Conservation (phyloP, 2,888 invertebrate species). For the Drosophila stalkeri region DNA sequence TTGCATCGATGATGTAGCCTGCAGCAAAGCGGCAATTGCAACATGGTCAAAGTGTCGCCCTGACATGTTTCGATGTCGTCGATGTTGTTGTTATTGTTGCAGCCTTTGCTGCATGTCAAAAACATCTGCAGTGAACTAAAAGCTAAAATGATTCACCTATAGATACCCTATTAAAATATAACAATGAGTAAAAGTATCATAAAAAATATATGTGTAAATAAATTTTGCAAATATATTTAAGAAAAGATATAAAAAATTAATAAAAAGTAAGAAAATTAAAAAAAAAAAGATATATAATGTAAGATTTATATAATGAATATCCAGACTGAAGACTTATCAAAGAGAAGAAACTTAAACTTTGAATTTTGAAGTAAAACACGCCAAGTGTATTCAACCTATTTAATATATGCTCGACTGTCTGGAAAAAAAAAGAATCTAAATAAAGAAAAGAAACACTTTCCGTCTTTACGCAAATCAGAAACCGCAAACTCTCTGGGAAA, state of each 20-base stretch:
- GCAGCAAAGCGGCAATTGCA: slow-evolving; percentile 52
- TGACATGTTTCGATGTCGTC: slow-evolving; percentile 67
- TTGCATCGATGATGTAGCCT: slow-evolving; percentile 34
- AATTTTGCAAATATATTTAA: too few relatives aligned
- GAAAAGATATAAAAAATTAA: too few relatives aligned
- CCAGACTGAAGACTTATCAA: not conserved
- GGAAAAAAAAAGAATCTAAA: slow-evolving; percentile 10
- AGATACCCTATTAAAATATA: slow-evolving; percentile 23
- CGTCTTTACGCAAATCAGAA: slow-evolving; percentile 62
- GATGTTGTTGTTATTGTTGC: slow-evolving; percentile 31
- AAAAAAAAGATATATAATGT: too few relatives aligned
- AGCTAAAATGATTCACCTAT: not conserved
- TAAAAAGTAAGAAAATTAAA: too few relatives aligned
- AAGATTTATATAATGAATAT: not conserved
- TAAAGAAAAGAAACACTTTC: slow-evolving; percentile 71
- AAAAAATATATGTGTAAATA: not conserved
- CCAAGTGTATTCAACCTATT: not conserved
- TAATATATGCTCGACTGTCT: not conserved
- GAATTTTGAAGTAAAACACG: not conserved
- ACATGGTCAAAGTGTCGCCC: slow-evolving; percentile 75
- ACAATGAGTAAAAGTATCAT: not conserved
- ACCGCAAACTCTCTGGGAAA: slow-evolving; percentile 67
- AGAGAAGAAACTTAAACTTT: not conserved
- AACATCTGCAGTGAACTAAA: slow-evolving; percentile 2
- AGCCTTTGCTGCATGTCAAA: slow-evolving; percentile 21